Base-by-base conservation (phyloP, 2,113 vertebrate species). In the Mionectes macconnelli region DNA sequence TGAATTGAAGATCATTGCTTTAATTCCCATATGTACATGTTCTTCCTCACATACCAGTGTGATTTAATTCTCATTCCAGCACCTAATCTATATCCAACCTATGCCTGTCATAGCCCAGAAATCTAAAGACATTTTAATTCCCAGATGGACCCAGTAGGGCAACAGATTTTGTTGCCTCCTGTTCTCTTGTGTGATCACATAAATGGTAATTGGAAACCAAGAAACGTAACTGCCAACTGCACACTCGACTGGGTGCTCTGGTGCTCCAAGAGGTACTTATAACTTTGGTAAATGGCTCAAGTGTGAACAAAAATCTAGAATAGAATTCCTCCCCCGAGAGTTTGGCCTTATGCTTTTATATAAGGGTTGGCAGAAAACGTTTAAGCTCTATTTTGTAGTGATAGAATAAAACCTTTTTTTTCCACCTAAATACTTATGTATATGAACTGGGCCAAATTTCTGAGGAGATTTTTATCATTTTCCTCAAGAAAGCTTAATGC, bases 101-200 rank as follows among this genome's bases (percentile, higher is more conserved):
- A 31, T 62, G n/a, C 56, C 37, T 90, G 79, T 80, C 56, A 73
- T 20, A 88, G 79, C 50, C 50, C 57, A 70, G 55, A 92, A 83
- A 84, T 89, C 52, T 28, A 59, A 89, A 73, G 84, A 69, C n/a
- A 69, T 87, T 89, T 87, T 91, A 86, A 50, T 94, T 78, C 45
- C 87, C 59, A 94, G 93, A 95, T 90, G 83, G 91, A 85, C 25
- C 14, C 67, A 77, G 47, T 8, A 90, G 72, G 77, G 73, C 83
- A 93, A 81, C 83, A 92, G 68, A 87, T 87, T 96, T 77, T 75
- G 30, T 73, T 94, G 74, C 85, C 49, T 87, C 57, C 82, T 90
- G 69, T 91, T 95, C 84, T 90, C 19, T 23, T 87, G 55, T 53
- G 42, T 1, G 10, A 80, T 85, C 79, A 73, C 53, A 88, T 45